These are phyloP conservation scores for Chloroceryle inda DNA, from an alignment of 2,797 vertebrate genomes.

Conservation along the genomic window DNA sequence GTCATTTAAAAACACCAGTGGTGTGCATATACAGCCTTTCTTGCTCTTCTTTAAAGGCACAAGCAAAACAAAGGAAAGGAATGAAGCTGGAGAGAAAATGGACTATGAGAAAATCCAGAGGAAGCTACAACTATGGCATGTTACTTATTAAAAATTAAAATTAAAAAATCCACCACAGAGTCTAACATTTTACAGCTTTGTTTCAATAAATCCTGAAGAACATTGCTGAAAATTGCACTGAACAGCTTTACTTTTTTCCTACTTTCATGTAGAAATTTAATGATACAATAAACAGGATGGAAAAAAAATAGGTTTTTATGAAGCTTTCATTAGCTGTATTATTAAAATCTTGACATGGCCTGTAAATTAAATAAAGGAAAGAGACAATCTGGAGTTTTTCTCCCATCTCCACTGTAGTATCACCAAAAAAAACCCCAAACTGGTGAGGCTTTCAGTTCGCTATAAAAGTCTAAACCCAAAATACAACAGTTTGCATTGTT, in stretches of 20 bases:
- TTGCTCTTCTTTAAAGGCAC: background rate
- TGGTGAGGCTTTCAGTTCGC: background rate
- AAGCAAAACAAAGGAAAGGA: background rate
- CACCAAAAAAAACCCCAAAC: background rate
- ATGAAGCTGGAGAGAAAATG: background rate
- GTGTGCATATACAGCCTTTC: background rate
- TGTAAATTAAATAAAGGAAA: background rate
- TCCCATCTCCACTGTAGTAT: background rate
- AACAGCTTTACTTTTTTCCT: background rate
- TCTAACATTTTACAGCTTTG: background rate
- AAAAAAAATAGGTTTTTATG: background rate
- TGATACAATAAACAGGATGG: conserved; percentile 1
- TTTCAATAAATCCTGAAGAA: conserved; percentile 22
- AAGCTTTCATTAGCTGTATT: conserved; percentile 15
- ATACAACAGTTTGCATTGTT: background rate
- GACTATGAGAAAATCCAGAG: background rate
- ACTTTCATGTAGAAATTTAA: background rate
- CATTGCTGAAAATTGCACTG: background rate
- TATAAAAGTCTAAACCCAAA: background rate
- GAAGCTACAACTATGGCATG: background rate
- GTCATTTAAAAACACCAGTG: background rate
- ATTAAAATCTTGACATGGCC: conserved; percentile 17
- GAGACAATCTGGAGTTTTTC: background rate
- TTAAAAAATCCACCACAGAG: background rate
- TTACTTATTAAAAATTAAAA: background rate